A percentile compares a stretch with the other conserved stretches of the same genome.
These are phyloP conservation scores for Ictalurus furcatus DNA, from an alignment of 2,113 vertebrate genomes.

Conservation along the genomic window DNA sequence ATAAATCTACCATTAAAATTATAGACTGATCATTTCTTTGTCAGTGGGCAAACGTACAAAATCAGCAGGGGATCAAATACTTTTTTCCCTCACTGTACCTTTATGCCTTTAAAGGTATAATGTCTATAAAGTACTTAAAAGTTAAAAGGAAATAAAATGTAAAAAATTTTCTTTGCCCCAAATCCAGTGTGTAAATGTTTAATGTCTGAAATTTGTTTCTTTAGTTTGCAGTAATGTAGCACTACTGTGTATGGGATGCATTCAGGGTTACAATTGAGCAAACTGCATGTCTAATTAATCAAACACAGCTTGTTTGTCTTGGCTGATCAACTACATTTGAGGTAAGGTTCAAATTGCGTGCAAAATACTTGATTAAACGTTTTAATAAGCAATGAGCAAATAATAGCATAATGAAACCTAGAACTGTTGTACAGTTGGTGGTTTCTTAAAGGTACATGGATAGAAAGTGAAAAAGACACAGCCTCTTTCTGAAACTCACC, in stretches of 20 bases:
- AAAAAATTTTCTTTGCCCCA: background rate
- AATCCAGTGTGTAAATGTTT: background rate
- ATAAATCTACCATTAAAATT: too few species aligned
- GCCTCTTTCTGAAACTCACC: constrained; percentile 74
- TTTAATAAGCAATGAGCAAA: background rate
- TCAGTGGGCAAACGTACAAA: too few species aligned
- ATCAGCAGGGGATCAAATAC: too few species aligned
- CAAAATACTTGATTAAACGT: background rate
- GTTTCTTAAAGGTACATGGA: background rate
- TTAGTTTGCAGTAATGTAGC: background rate
- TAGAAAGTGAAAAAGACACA: background rate
- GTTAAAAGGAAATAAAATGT: background rate
- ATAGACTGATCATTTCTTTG: too few species aligned
- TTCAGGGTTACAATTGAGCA: background rate
- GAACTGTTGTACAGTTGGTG: background rate
- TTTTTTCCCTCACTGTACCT: too few species aligned
- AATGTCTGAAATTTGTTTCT: background rate
- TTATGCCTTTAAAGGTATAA: background rate
- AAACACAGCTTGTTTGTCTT: background rate
- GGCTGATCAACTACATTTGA: background rate
- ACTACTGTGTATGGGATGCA: background rate
- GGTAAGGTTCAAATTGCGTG: background rate
- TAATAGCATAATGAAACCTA: background rate
- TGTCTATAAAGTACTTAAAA: background rate
- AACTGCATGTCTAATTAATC: background rate